phyloP scores from a whole-genome alignment of 2,888 invertebrate genomes.

The Pachydiplax longipennis region DNA sequence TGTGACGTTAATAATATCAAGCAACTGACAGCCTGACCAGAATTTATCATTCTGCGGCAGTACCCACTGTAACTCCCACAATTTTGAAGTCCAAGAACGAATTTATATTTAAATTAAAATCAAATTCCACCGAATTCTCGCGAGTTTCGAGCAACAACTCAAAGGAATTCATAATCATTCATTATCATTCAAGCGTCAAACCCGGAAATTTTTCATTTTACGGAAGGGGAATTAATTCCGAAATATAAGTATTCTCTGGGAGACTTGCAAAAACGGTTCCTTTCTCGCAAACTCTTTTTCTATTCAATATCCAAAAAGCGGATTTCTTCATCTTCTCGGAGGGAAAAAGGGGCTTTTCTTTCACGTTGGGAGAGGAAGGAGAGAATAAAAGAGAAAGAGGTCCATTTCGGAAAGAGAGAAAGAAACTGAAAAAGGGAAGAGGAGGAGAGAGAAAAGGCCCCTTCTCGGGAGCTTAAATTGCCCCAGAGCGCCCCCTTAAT shows the following conservation, averaged over 20 bases:
- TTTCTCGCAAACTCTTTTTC: not conserved
- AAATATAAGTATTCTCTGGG: not conserved
- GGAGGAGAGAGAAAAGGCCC: not conserved
- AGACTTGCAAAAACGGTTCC: not conserved
- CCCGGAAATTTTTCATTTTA: no score
- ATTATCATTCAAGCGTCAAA: no score
- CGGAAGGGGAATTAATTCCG: not conserved
- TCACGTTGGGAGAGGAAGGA: not conserved
- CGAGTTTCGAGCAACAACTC: no score
- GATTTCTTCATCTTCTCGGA: not conserved
- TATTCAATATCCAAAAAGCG: not conserved
- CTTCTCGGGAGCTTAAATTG: slow-evolving; percentile 27
- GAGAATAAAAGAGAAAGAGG: not conserved
- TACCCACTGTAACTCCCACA: no score
- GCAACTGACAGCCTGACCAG: no score
- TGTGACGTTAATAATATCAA: no score
- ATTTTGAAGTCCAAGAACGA: no score
- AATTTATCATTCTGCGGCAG: no score
- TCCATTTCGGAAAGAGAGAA: not conserved
- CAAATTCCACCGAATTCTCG: no score
- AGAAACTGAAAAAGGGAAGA: not conserved
- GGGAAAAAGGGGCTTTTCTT: not conserved
- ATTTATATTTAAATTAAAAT: no score
- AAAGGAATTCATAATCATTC: no score
- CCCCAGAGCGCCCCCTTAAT: slow-evolving; percentile 4